Evolutionary conservation across 2,888 invertebrate genomes (phyloP).

Genomic region (Xestia sexstrigata): DNA sequence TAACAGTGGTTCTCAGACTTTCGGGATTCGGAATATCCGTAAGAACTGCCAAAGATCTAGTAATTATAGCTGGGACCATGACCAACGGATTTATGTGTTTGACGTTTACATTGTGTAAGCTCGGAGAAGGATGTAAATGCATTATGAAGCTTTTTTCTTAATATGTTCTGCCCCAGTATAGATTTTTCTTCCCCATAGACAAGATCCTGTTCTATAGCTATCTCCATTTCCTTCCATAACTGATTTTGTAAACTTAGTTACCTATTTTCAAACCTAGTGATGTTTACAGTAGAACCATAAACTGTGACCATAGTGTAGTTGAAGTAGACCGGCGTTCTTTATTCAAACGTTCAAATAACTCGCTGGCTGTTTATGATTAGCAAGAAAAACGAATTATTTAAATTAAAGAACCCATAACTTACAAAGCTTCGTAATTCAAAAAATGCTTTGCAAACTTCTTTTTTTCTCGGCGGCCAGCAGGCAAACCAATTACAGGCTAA

Average conservation of each 20-base stretch:
- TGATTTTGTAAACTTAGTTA: slow-evolving; percentile 16
- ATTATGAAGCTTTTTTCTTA: not conserved
- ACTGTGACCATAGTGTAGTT: slow-evolving; percentile 23
- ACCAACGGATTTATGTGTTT: not conserved
- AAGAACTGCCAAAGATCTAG: not conserved
- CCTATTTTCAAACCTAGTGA: slow-evolving; percentile 6
- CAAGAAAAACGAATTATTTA: slow-evolving; percentile 54
- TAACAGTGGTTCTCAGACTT: not conserved
- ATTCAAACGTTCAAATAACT: slow-evolving; percentile 38
- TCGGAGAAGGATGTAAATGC: not conserved
- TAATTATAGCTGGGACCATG: not conserved
- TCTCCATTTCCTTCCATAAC: slow-evolving; percentile 2
- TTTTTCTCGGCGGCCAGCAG: slow-evolving; percentile 32
- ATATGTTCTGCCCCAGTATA: not conserved
- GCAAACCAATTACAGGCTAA: slow-evolving; percentile 56
- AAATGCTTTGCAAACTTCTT: slow-evolving; percentile 43
- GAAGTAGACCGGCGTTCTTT: slow-evolving; percentile 24
- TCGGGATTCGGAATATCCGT: not conserved
- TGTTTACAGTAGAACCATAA: slow-evolving; percentile 27
- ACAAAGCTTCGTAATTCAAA: slow-evolving; percentile 56
- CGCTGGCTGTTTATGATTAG: slow-evolving; percentile 40
- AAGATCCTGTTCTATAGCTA: not conserved
- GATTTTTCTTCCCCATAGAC: not conserved
- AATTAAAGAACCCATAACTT: slow-evolving; percentile 53
- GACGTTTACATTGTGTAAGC: not conserved